Evolutionary conservation across 2,888 invertebrate genomes (phyloP).

Genomic region (Podabrus alpinus): DNA sequence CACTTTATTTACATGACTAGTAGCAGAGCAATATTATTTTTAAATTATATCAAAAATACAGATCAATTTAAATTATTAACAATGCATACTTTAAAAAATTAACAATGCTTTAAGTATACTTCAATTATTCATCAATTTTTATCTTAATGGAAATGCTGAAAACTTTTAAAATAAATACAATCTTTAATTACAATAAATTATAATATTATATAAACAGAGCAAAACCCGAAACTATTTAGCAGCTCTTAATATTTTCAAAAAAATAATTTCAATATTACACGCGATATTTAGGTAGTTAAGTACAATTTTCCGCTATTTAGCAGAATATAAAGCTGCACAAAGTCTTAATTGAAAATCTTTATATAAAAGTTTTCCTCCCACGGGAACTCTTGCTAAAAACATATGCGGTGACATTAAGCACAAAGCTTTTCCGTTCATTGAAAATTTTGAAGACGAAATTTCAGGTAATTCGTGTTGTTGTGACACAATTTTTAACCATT

Average conservation of each 20-base stretch:
- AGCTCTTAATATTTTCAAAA: neutral
- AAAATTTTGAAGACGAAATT: slow-evolving; percentile 65
- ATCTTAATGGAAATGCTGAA: neutral
- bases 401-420: slow-evolving; percentile 78
- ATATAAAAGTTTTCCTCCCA: slow-evolving; percentile 69
- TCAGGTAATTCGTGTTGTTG: slow-evolving; percentile 62
- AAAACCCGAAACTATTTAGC: neutral
- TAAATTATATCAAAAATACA: neutral
- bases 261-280: neutral
- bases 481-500: slow-evolving; percentile 67
- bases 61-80: neutral
- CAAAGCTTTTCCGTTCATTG: slow-evolving; percentile 81
- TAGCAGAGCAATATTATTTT: neutral
- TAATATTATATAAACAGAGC: neutral
- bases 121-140: neutral
- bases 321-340: slow-evolving; percentile 66
- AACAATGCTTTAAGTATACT: neutral
- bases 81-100: neutral
- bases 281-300: neutral
- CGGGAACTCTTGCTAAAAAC: slow-evolving; percentile 72
- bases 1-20: neutral
- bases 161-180: neutral
- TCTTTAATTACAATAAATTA: neutral
- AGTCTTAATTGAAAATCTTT: slow-evolving; percentile 72
- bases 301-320: neutral